Conservation (phyloP, 2,113 vertebrate genomes). For the Pangasianodon gigas region DNA sequence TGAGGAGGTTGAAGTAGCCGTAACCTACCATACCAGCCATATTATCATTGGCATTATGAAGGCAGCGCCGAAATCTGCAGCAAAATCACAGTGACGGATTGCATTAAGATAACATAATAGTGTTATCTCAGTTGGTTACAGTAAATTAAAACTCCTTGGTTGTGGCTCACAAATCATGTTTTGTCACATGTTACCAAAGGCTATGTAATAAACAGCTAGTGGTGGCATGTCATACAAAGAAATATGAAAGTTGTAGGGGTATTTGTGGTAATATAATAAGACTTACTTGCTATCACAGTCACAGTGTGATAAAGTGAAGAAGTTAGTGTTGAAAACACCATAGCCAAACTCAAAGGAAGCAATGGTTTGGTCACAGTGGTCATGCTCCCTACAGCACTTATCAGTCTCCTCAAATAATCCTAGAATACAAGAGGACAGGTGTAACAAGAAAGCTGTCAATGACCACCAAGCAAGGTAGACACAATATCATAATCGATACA, state of each 20-base stretch:
- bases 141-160: background rate
- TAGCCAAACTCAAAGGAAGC: slow-evolving; percentile 76
- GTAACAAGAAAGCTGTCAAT: background rate
- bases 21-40: slow-evolving; percentile 79
- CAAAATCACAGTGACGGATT: background rate
- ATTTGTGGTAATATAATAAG: slow-evolving; percentile 2
- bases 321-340: slow-evolving; percentile 83
- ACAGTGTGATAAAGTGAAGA: slow-evolving; percentile 89
- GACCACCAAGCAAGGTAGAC: background rate
- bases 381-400: slow-evolving; percentile 85
- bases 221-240: background rate
- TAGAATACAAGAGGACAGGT: slow-evolving; percentile 55
- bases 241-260: background rate
- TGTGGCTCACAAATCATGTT: slow-evolving; percentile 3
- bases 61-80: slow-evolving; percentile 80
- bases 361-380: slow-evolving; percentile 80
- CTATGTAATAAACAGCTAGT: slow-evolving; percentile 1
- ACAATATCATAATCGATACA: background rate
- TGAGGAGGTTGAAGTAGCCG: slow-evolving; percentile 84
- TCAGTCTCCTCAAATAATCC: slow-evolving; percentile 82
- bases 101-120: slow-evolving; percentile 3
- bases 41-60: slow-evolving; percentile 73
- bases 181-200: slow-evolving; percentile 3
- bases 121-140: background rate
- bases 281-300: slow-evolving; percentile 83